A percentile compares a stretch with the other conserved stretches of the same genome.
phyloP scores from a whole-genome alignment of 2,113 vertebrate species.

The Hippopotamus amphibius region DNA sequence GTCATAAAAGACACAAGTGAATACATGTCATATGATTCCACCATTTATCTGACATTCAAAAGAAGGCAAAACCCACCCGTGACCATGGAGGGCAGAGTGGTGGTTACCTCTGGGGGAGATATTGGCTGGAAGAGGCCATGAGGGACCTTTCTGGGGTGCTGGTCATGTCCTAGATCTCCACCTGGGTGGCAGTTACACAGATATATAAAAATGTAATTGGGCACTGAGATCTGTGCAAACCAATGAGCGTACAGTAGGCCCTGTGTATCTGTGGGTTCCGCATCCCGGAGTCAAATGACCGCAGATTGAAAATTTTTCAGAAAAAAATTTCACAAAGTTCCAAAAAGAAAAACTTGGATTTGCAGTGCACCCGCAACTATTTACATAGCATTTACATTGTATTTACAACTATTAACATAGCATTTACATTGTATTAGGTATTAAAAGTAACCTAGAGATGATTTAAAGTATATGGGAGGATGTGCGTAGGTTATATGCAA shows the following conservation, averaged over 20 bases:
- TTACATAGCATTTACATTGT: not conserved
- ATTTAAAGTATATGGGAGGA: not conserved
- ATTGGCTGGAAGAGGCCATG: accelerated
- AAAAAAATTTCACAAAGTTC: not conserved
- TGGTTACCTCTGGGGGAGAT: not conserved
- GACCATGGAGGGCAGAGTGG: not conserved
- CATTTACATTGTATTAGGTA: not conserved
- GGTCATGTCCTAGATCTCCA: not conserved
- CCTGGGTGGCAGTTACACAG: not conserved
- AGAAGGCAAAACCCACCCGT: not conserved
- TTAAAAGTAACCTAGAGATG: not conserved
- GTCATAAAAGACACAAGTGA: not conserved
- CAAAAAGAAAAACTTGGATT: not conserved
- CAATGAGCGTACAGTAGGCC: accelerated
- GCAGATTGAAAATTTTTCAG: not conserved
- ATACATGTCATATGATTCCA: not conserved
- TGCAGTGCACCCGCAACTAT: not conserved
- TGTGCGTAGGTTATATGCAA: not conserved
- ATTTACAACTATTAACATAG: not conserved
- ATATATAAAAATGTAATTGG: not conserved
- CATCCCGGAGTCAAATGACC: not conserved
- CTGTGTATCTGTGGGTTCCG: not conserved
- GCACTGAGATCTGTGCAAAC: not conserved
- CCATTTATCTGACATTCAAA: not conserved
- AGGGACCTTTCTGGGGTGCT: not conserved